A percentile compares a stretch with the other conserved stretches of the same genome.
Evolutionary conservation across 2,113 vertebrate genomes (phyloP).

Genomic region (Trogon melanurus): DNA sequence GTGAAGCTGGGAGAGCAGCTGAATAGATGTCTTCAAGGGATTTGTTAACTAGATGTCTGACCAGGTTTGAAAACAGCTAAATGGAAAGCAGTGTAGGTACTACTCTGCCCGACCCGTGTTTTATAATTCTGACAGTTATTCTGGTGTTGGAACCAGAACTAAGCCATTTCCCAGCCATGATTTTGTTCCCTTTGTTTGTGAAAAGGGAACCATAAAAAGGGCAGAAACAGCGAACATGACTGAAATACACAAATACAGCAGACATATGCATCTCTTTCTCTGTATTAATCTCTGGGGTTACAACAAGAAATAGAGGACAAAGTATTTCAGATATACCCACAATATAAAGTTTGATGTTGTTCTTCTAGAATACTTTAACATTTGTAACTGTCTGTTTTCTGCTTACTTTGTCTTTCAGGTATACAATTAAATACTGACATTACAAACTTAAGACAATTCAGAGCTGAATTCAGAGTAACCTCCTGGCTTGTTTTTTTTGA

Average conservation of each 20-base stretch:
- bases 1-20: conserved; percentile 23
- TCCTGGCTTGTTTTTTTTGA: neutral
- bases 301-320: neutral
- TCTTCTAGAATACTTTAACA: neutral
- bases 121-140: conserved; percentile 31
- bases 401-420: neutral
- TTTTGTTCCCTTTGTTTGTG: conserved; percentile 34
- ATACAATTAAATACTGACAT: neutral
- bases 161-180: neutral
- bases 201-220: neutral
- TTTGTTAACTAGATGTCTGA: conserved; percentile 23
- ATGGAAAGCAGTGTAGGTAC: neutral
- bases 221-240: conserved; percentile 22
- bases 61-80: conserved; percentile 28
- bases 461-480: neutral
- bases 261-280: neutral
- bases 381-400: neutral
- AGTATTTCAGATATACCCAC: neutral
- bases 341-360: neutral
- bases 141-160: conserved; percentile 9
- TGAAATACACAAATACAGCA: neutral
- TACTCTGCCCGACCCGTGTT: conserved; percentile 7
- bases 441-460: neutral
- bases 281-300: neutral
- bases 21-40: conserved; percentile 33